phyloP scores from a whole-genome alignment of 2,888 invertebrate species.

The Eledone cirrhosa region DNA sequence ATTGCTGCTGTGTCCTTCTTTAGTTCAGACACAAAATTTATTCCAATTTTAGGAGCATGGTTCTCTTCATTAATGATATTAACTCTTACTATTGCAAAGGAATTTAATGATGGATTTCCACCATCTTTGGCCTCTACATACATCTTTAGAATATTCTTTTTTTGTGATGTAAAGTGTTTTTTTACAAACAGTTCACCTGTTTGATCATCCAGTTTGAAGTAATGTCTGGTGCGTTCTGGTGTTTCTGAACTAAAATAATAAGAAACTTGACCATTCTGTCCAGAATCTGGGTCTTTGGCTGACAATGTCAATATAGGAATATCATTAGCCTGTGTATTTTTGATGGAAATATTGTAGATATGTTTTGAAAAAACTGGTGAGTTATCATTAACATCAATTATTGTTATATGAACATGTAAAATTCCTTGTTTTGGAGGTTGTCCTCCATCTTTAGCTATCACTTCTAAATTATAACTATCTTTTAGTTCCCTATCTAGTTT shows the following conservation, averaged over 20 bases:
- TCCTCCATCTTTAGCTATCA: conserved; percentile 9
- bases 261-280: conserved; percentile 74
- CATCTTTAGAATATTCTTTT: conserved; percentile 74
- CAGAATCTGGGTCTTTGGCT: conserved; percentile 78
- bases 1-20: too few species aligned
- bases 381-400: conserved; percentile 10
- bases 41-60: conserved; percentile 86
- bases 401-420: neutral
- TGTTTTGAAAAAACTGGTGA: conserved; percentile 7
- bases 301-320: conserved; percentile 6
- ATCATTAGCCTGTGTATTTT: neutral
- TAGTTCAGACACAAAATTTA: too few species aligned
- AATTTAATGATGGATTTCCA: conserved; percentile 43
- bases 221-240: conserved; percentile 43
- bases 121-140: conserved; percentile 65
- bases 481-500: conserved; percentile 9
- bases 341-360: conserved; percentile 6
- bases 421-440: neutral
- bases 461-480: conserved; percentile 9
- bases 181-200: conserved; percentile 85
- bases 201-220: conserved; percentile 77
- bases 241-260: conserved; percentile 64
- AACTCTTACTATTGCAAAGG: conserved; percentile 70
- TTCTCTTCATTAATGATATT: conserved; percentile 79
- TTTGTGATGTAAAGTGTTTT: conserved; percentile 84